These are phyloP conservation scores for Ruditapes philippinarum DNA, from an alignment of 1,140 invertebrate species.

Conservation along the genomic window DNA sequence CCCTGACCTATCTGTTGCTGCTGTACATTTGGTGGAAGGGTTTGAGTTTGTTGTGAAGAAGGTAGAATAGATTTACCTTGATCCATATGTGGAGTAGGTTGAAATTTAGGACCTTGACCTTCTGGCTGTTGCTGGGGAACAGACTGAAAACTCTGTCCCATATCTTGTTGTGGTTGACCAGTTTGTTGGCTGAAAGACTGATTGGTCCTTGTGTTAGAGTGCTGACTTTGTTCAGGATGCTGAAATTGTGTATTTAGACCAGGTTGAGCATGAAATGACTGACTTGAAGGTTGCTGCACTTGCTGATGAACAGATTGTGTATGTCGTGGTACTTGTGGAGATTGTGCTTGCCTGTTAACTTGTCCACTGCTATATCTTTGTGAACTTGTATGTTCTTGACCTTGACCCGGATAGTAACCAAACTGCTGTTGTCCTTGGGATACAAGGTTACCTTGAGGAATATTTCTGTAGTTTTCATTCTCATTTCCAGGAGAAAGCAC, in stretches of 20 bases:
- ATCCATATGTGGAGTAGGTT: not conserved
- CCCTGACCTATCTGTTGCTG: constrained; percentile 10
- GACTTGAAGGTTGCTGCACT: not conserved
- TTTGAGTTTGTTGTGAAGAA: not conserved
- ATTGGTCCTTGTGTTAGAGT: no score
- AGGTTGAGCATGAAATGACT: constrained; percentile 13
- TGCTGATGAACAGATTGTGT: not conserved
- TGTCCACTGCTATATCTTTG: not conserved
- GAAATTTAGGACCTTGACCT: not conserved
- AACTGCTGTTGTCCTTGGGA: constrained; percentile 40
- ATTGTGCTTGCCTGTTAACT: not conserved
- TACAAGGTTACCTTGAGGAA: constrained; percentile 9
- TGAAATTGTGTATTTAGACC: not conserved
- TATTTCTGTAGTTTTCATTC: constrained; percentile 35
- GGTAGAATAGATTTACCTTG: not conserved
- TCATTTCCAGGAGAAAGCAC: constrained; percentile 71
- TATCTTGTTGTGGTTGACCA: not conserved
- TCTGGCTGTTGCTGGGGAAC: not conserved
- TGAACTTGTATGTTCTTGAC: not conserved
- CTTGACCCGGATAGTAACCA: no score
- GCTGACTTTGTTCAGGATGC: not conserved
- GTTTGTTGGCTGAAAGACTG: not conserved
- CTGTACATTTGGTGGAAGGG: constrained; percentile 11
- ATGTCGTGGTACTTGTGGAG: not conserved
- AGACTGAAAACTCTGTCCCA: not conserved